These are phyloP conservation scores for Diabrotica virgifera DNA, from an alignment of 1,140 invertebrate species.

Conservation along the genomic window DNA sequence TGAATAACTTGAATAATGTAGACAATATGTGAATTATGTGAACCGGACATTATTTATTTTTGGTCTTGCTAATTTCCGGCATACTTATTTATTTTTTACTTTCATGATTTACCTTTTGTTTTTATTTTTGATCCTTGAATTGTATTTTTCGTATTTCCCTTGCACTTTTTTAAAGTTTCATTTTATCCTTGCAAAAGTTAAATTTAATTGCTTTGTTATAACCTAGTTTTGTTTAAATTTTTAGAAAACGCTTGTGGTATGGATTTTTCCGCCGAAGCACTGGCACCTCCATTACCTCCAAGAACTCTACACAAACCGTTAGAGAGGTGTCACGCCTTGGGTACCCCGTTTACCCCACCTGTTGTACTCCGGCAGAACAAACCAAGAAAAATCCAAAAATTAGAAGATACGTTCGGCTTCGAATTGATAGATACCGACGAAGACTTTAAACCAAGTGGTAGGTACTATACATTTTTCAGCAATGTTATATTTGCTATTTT, in stretches of 20 bases:
- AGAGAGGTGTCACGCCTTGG: conserved; percentile 59
- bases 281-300: conserved; percentile 54
- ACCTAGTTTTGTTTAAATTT: conserved; percentile 26
- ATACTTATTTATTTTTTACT: no score
- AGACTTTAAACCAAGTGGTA: conserved; percentile 29
- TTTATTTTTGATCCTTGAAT: no score
- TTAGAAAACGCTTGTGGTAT: conserved; percentile 44
- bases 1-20: no score
- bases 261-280: conserved; percentile 42
- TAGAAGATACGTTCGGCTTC: conserved; percentile 73
- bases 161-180: no score
- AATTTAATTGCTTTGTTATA: no score
- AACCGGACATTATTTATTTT: no score
- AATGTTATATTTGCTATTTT: no score
- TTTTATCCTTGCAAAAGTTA: no score
- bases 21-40: no score
- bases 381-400: conserved; percentile 56
- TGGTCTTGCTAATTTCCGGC: no score
- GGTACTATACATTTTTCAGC: not conserved
- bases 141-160: no score
- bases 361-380: conserved; percentile 56
- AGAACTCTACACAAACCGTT: conserved; percentile 57
- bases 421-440: conserved; percentile 77
- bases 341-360: conserved; percentile 48
- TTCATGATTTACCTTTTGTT: no score